These are phyloP conservation scores for Megalurothrips usitatus DNA, from an alignment of 2,888 invertebrate genomes.

Conservation along the genomic window DNA sequence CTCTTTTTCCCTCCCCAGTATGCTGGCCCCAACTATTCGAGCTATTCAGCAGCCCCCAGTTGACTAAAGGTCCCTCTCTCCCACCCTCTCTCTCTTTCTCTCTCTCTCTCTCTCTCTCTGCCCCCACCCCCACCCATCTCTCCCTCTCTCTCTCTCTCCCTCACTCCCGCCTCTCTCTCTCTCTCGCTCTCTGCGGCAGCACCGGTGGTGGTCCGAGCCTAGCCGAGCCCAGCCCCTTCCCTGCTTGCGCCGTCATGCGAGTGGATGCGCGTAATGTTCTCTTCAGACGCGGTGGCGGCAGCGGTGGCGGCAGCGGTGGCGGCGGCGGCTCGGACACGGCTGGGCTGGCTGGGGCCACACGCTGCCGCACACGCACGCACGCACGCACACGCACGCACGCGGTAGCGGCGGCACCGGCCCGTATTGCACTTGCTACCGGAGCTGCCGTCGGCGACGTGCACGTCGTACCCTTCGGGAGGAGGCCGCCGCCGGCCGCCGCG, in stretches of 20 bases:
- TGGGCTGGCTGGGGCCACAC: too few species aligned
- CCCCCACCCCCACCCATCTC: neutral
- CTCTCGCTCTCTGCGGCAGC: neutral
- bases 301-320: neutral
- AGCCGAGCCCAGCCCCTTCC: neutral
- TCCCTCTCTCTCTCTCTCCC: neutral
- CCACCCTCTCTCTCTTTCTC: conserved; percentile 26
- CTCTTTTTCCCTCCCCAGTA: neutral
- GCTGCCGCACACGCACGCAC: too few species aligned
- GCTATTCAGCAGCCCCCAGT: too few species aligned
- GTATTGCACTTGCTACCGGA: too few species aligned
- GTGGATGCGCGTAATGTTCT: neutral
- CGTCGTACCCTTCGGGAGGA: too few species aligned
- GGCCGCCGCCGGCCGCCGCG: too few species aligned
- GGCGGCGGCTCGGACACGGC: too few species aligned
- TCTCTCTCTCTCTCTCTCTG: neutral
- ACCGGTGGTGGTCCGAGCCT: neutral
- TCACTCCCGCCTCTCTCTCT: neutral
- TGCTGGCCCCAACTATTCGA: too few species aligned
- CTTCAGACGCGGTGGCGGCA: neutral
- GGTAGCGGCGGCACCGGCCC: too few species aligned
- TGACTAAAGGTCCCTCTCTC: neutral
- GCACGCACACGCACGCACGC: too few species aligned
- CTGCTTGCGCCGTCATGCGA: neutral
- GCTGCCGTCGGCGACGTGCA: too few species aligned